Conservation (phyloP, 2,888 invertebrate species). For the Idaea straminata region DNA sequence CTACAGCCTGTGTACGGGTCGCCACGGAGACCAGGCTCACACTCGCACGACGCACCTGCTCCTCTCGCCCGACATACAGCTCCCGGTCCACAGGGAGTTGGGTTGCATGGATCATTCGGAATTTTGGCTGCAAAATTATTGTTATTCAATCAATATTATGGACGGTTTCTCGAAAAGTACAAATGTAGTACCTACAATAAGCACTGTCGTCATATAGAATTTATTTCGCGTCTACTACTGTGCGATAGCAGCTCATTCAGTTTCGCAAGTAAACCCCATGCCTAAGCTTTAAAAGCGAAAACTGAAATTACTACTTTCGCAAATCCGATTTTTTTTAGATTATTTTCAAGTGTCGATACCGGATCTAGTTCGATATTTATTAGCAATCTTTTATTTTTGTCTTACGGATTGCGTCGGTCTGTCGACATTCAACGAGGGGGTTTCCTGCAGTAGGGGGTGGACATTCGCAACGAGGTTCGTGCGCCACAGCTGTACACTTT, state of each 20-base stretch:
- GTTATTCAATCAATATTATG: conserved; percentile 7
- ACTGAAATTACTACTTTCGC: conserved; percentile 46
- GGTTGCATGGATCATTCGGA: conserved; percentile 87
- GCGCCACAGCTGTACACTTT: conserved; percentile 84
- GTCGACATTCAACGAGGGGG: conserved; percentile 85
- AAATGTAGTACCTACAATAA: conserved; percentile 32
- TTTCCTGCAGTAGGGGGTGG: conserved; percentile 84
- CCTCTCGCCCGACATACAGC: conserved; percentile 89
- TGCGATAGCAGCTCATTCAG: conserved; percentile 46
- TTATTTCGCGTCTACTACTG: conserved; percentile 12
- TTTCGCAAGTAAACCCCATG: conserved; percentile 77
- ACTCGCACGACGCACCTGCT: conserved; percentile 85
- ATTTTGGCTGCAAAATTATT: conserved; percentile 57
- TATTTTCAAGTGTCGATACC: conserved; percentile 16
- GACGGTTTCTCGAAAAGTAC: conserved; percentile 17
- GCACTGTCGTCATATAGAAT: conserved; percentile 37
- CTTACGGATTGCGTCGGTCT: conserved; percentile 74
- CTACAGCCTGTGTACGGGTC: conserved; percentile 88
- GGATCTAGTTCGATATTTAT: conserved; percentile 19
- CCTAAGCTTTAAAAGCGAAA: conserved; percentile 78
- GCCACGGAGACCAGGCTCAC: conserved; percentile 85
- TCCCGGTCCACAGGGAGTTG: conserved; percentile 90
- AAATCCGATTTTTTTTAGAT: conserved; percentile 25
- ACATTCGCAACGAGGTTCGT: conserved; percentile 86
- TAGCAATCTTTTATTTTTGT: conserved; percentile 65